Base-by-base conservation (phyloP, 2,797 vertebrate genomes). In the Distichodus sexfasciatus region DNA sequence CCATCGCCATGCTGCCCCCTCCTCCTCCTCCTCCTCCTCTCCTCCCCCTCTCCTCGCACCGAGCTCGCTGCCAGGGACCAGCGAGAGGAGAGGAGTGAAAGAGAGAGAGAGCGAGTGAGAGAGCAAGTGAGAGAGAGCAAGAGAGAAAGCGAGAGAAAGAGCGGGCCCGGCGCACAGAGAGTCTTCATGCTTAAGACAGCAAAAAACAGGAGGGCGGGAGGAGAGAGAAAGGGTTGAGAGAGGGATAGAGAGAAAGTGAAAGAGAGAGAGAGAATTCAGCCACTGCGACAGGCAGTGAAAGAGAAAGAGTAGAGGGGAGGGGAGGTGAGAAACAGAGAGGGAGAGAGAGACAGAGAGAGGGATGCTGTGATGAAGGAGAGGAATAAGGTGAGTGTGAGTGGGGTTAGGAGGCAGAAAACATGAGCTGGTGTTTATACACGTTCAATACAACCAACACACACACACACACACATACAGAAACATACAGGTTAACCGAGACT, bases 1-100 rank as follows among this genome's bases (percentile, higher is more conserved):
- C 89, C 40, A 50, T 57, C 17, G 35, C 80, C 29, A 81, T 87
- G 88, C 88, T 81, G 85, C 90, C 88, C 88, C 89, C 85, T 86
- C 81, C 87, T 89, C 90, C 81, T 85, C 84, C 78, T 69, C 66
- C 62, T 66, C 62, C 65, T 44, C 51, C 73, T 71, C 66, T 21
- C 41, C 35, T 47, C 66, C 46, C 66, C 33, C 12, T 43, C 72
- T 66, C 61, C 79, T 86, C 85, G 83, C 84, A 79, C 84, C 84
- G 84, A 76, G 81, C 86, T 82, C 85, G 80, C 85, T 83, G 81
- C 83, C 81, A 74, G 73, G 26, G 75, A 63, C 72, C 82, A 83
- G n/a, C n/a, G n/a, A n/a, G n/a, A n/a, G 85, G 84, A 84, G 82
- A 68, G 73, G 81, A 71, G 83, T 84, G 84, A 86, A 82, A 74